These are phyloP conservation scores for Ianthella basta DNA, from an alignment of 37 sponge, comb jelly and placozoan species.

Conservation along the genomic window DNA sequence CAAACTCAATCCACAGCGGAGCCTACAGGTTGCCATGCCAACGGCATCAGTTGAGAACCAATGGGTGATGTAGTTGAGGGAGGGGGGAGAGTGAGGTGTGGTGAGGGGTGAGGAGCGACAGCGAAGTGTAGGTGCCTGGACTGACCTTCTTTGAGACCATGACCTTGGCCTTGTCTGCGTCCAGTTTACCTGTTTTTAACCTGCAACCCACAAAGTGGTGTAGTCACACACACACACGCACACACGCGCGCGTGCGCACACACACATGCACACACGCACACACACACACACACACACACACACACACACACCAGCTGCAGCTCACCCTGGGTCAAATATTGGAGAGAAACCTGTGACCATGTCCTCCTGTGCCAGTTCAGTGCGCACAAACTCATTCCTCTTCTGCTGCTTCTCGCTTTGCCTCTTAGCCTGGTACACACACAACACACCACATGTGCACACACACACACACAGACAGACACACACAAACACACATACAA, in stretches of 20 bases:
- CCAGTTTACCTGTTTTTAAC: slow-evolving; percentile 57
- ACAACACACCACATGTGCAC: background rate
- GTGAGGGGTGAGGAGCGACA: too few relatives aligned
- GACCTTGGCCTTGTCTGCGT: slow-evolving; percentile 53
- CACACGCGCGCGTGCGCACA: background rate
- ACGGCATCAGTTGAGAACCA: too few relatives aligned
- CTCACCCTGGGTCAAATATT: slow-evolving; percentile 67
- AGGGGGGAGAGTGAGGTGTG: too few relatives aligned
- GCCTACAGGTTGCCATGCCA: slow-evolving; percentile 36
- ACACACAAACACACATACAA: slow-evolving; percentile 14
- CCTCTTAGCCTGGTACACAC: slow-evolving; percentile 51
- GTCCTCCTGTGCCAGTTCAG: slow-evolving; percentile 36
- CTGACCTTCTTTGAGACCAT: slow-evolving; percentile 95
- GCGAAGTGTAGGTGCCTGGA: too few relatives aligned
- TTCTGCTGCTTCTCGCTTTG: slow-evolving; percentile 51
- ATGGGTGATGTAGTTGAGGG: too few relatives aligned
- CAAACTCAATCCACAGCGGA: slow-evolving; percentile 93
- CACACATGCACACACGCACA: background rate
- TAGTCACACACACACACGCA: background rate
- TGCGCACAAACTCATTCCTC: slow-evolving; percentile 44
- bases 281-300: background rate
- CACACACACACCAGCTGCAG: background rate
- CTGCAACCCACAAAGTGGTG: slow-evolving; percentile 38
- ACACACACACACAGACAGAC: slow-evolving; percentile 11
- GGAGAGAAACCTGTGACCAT: slow-evolving; percentile 68